Evolutionary conservation across 2,888 invertebrate genomes (phyloP).

Genomic region (Dicranocentrus wangi): DNA sequence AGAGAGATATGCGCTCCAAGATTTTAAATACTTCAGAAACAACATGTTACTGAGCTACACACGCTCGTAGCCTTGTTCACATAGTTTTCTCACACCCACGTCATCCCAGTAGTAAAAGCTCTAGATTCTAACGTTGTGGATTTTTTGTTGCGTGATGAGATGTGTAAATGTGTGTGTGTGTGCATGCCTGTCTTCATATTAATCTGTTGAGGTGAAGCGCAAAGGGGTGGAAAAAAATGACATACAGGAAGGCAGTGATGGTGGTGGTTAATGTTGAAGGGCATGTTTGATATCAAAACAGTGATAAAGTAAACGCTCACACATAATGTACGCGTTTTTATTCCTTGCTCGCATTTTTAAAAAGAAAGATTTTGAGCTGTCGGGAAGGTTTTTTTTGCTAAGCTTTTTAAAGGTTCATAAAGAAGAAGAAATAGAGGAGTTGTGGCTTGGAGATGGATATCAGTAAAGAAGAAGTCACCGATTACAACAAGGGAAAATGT

Average conservation of each 20-base stretch:
- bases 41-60: too few species aligned
- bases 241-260: slow-evolving; percentile 23
- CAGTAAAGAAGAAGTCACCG: not conserved
- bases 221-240: slow-evolving; percentile 25
- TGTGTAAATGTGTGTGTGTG: not conserved
- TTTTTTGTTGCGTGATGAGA: slow-evolving; percentile 16
- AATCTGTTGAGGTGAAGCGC: too few species aligned
- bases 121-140: not conserved
- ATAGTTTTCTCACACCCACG: too few species aligned
- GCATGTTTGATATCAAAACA: slow-evolving; percentile 42
- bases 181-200: slow-evolving; percentile 16
- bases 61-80: too few species aligned
- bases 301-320: not conserved
- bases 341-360: not conserved
- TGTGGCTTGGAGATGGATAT: not conserved
- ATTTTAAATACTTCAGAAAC: too few species aligned
- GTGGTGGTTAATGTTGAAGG: slow-evolving; percentile 28
- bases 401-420: slow-evolving; percentile 1
- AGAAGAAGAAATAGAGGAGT: not conserved
- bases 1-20: too few species aligned
- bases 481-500: slow-evolving; percentile 21
- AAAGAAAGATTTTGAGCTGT: too few species aligned
- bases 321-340: not conserved
- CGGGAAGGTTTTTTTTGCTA: slow-evolving; percentile 20
- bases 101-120: too few species aligned